Evolutionary conservation across 2,888 invertebrate genomes (phyloP), one percentile per base, ranked within the genome.

Genomic region (Drosophila diplacantha): DNA sequence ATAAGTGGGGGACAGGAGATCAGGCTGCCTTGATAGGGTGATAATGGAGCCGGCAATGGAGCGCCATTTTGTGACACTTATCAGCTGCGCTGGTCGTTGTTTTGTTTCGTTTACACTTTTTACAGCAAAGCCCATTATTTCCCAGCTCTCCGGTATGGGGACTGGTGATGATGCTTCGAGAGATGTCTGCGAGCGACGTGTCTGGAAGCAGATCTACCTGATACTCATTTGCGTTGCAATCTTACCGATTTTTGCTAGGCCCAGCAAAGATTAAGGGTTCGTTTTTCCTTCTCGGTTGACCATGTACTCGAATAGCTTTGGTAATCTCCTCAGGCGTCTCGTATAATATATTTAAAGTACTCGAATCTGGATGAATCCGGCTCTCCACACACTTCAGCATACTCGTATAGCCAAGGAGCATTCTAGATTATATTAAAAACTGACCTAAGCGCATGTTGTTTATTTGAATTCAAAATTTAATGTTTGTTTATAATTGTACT

Each of bases 31-130:
- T 65, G 65, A 67, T 65, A 65, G 35, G 32, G 35, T 22, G 51
- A 60, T 47, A 6, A 60, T 59, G 16, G 26, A 51, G 49, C 56
- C 46, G 43, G 39, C 51, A 41, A 49, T 29, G 18, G 43, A 49
- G 22, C 68, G 68, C 68, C 68, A 68, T 68, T 68, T 68, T 68
- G 68, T 63, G 62, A 51, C 32, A 31, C 14, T 66, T 66, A 66
- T 66, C 66, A 66, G 66, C 32, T 52, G 39, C 35, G 29, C 4
- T 43, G 43, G 47, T 16, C 34, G 29, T 51, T 65, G 44, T 66
- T 66, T 68, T 38, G 32, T 68, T 37, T 59, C 44, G 39, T 22
- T 41, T 49, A 26, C 29, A 26, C 24, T n/a, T 38, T 35, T 31
- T 32, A 39, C 20, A 24, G 20, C 35, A 14, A 44, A 22, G 11